Percentiles rank a stretch among this genome's conserved stretches.
phyloP scores from a whole-genome alignment of 2,888 invertebrate species.

The Polyploca ridens region DNA sequence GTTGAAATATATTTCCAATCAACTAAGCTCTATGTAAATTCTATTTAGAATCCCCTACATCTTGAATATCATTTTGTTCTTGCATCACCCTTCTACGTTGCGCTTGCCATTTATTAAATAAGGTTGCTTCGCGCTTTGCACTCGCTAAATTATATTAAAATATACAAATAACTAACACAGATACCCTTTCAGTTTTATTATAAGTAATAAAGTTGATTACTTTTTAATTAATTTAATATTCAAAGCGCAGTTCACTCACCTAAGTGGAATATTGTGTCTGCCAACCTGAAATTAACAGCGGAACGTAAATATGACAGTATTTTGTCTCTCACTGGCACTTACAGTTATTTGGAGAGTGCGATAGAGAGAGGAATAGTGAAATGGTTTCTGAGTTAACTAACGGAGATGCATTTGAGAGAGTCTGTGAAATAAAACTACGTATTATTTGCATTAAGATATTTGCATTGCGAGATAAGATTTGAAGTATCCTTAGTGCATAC shows the following conservation, averaged over 20 bases:
- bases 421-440: not conserved
- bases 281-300: slow-evolving; percentile 1
- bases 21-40: not conserved
- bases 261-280: slow-evolving; percentile 7
- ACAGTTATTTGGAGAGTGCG: not conserved
- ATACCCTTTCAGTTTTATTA: slow-evolving; percentile 8
- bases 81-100: not conserved
- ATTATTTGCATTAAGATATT: slow-evolving; percentile 6
- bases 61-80: not conserved
- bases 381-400: slow-evolving; percentile 1
- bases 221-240: slow-evolving; percentile 9
- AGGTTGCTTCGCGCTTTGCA: not conserved
- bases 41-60: not conserved
- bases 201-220: slow-evolving; percentile 8
- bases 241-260: slow-evolving; percentile 8
- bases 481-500: not conserved
- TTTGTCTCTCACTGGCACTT: not conserved
- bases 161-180: slow-evolving; percentile 4
- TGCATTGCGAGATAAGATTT: not conserved
- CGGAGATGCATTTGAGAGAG: slow-evolving; percentile 4
- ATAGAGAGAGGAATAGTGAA: not conserved
- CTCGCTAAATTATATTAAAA: slow-evolving; percentile 6
- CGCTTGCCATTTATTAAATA: not conserved
- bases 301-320: slow-evolving; percentile 7
- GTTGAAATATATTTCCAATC: not conserved